phyloP scores from a whole-genome alignment of 2,113 vertebrate species.

The Enhydra lutris region DNA sequence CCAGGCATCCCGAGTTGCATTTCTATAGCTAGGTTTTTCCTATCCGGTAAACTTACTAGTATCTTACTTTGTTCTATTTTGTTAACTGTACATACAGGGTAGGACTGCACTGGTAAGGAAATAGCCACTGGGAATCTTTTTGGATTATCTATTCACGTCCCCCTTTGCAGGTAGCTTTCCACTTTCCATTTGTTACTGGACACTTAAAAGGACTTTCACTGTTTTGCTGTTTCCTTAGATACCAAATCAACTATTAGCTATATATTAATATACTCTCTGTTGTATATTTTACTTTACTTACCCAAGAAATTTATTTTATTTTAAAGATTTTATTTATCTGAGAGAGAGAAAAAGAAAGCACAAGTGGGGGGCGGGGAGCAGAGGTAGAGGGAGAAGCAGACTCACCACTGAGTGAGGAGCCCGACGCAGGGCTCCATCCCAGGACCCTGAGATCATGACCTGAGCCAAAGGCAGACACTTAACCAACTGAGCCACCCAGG shows the following conservation, averaged over 20 bases:
- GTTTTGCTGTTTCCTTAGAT: background rate
- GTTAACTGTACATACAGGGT: background rate
- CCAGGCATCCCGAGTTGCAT: too few species aligned
- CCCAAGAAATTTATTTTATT: background rate
- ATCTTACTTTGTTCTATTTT: background rate
- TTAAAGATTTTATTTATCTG: too few species aligned
- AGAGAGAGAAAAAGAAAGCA: too few species aligned
- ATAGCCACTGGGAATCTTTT: slow-evolving; percentile 21
- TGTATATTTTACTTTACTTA: background rate
- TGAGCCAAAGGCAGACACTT: too few species aligned
- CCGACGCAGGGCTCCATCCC: too few species aligned
- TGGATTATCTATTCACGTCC: background rate
- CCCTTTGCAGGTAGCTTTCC: background rate
- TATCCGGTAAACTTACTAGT: background rate
- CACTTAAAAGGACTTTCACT: background rate
- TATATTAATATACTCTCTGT: slow-evolving; percentile 13
- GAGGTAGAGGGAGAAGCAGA: too few species aligned
- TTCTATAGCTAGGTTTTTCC: slow-evolving; percentile 31
- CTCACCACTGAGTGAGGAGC: too few species aligned
- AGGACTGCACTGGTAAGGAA: slow-evolving; percentile 18
- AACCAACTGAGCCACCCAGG: too few species aligned
- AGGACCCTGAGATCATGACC: too few species aligned
- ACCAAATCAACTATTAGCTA: background rate
- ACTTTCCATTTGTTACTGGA: slow-evolving; percentile 9
- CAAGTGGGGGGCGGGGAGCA: too few species aligned